phyloP scores from a whole-genome alignment of 53 echinoderm and acorn worm species.

The Hippasteria phrygiana region DNA sequence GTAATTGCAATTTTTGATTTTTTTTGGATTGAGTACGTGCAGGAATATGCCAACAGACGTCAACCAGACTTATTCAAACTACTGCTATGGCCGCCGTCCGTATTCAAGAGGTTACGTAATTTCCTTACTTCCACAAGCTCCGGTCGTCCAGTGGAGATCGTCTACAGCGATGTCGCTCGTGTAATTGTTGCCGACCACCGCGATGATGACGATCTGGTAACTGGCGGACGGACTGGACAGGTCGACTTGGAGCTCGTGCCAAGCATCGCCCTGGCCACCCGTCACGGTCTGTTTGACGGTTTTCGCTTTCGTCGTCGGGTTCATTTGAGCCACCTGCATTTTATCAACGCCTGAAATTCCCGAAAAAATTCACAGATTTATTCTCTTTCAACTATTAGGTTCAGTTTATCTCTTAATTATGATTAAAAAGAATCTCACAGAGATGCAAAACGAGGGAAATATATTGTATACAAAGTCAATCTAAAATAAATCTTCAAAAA shows the following conservation, averaged over 20 bases:
- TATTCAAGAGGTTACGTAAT: too few species aligned
- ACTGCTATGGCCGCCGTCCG: too few species aligned
- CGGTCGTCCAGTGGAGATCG: constrained; percentile 68
- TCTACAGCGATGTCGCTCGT: constrained; percentile 84
- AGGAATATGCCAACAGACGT: too few species aligned
- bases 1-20: too few species aligned
- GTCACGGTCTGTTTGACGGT: constrained; percentile 65
- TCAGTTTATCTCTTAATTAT: too few species aligned
- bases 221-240: constrained; percentile 29
- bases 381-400: too few species aligned
- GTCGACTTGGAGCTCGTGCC: constrained; percentile 63
- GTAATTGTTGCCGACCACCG: constrained; percentile 65
- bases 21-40: too few species aligned
- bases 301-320: constrained; percentile 32
- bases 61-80: too few species aligned
- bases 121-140: constrained; percentile 51
- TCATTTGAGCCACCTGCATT: constrained; percentile 68
- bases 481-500: too few species aligned
- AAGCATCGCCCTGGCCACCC: constrained; percentile 78
- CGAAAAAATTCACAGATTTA: background rate
- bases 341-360: constrained; percentile 64
- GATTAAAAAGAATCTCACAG: too few species aligned
- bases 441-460: too few species aligned
- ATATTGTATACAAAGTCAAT: too few species aligned
- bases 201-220: constrained; percentile 79